Evolutionary conservation across 2,888 invertebrate genomes (phyloP), one percentile per base, ranked within the genome.

Genomic region (Tubulanus polymorphus): DNA sequence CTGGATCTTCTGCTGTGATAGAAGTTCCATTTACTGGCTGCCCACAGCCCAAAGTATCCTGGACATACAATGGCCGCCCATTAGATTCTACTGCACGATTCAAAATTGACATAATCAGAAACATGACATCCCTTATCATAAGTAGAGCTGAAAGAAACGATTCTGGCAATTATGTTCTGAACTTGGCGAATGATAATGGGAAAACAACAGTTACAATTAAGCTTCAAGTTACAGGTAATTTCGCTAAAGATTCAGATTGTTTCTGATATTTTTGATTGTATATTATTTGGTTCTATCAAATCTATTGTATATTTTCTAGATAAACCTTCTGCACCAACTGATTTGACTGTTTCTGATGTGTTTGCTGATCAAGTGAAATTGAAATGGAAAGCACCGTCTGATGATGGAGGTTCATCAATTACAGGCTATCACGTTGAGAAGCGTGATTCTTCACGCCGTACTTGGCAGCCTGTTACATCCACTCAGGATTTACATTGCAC

Each of bases 361-460:
- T 68, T 67, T 41, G 66, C 66, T 30, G 67, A 65, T 18, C 63
- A 69, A 20, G 67, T 71, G 45, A 64, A 64, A 41, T 61, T 78
- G n/a, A 65, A 68, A 41, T 78, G 77, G 77, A 62, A 63, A 28
- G 68, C 72, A n/a, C 76, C 78, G 8, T 57, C 62, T n/a, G 63
- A 71, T 51, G 72, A 74, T 60, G 77, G 77, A 15, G 76, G 76
- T 5, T 65, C 69, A 27, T 74, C 74, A 45, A 63, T 78, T 50
- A 71, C 71, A 23, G 67, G 69, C 12, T 79, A 79, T 62, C 57
- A 74, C 54, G 65, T 79, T 10, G 76, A 79, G 60, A 72, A 66
- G 61, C 46, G 59, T 25, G 59, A 71, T 61, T 85, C 88, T 51
- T 85, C 85, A 64, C 85, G 86, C 61, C 87, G 87, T 49, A 87